These are phyloP conservation scores for Drosophila kambysellisi DNA, from an alignment of 2,888 invertebrate genomes.

Conservation along the genomic window DNA sequence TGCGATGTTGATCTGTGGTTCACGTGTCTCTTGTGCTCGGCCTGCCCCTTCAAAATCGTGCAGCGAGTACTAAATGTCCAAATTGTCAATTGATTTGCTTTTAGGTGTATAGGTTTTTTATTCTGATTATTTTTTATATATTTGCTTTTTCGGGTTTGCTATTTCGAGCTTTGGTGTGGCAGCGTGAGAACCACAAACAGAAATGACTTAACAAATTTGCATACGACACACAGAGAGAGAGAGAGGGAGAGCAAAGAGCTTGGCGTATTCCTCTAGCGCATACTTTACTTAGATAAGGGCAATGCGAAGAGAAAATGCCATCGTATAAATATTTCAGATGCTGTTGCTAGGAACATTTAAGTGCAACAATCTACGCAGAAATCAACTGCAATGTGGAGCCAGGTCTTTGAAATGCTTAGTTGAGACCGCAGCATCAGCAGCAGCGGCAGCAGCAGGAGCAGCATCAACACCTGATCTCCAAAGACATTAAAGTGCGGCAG, in stretches of 20 bases:
- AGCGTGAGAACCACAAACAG: slow-evolving; percentile 79
- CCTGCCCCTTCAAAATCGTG: slow-evolving; percentile 59
- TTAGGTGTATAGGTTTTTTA: slow-evolving; percentile 28
- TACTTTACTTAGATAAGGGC: slow-evolving; percentile 72
- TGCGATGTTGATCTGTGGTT: slow-evolving; percentile 30
- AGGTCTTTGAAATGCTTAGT: slow-evolving; percentile 53
- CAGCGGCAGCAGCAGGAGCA: slow-evolving; percentile 65
- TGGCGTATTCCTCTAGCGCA: slow-evolving; percentile 45
- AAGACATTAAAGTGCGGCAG: slow-evolving; percentile 76
- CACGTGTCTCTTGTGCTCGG: slow-evolving; percentile 25
- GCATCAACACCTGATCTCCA: slow-evolving; percentile 84
- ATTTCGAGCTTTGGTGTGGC: slow-evolving; percentile 50
- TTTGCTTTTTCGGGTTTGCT: slow-evolving; percentile 5
- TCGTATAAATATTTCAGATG: slow-evolving; percentile 75
- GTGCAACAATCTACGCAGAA: slow-evolving; percentile 75
- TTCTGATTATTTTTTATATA: slow-evolving; percentile 7
- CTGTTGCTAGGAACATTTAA: slow-evolving; percentile 69
- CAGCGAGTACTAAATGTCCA: slow-evolving; percentile 69
- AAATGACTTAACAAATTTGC: slow-evolving; percentile 81
- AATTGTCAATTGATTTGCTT: slow-evolving; percentile 71
- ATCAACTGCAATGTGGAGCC: slow-evolving; percentile 65
- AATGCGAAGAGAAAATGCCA: slow-evolving; percentile 68
- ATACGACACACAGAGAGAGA: slow-evolving; percentile 33
- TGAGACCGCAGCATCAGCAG: slow-evolving; percentile 50
- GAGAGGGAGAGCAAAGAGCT: slow-evolving; percentile 29